These are phyloP conservation scores for Ctenoplectra terminalis DNA, from an alignment of 1,140 invertebrate species.

Conservation along the genomic window DNA sequence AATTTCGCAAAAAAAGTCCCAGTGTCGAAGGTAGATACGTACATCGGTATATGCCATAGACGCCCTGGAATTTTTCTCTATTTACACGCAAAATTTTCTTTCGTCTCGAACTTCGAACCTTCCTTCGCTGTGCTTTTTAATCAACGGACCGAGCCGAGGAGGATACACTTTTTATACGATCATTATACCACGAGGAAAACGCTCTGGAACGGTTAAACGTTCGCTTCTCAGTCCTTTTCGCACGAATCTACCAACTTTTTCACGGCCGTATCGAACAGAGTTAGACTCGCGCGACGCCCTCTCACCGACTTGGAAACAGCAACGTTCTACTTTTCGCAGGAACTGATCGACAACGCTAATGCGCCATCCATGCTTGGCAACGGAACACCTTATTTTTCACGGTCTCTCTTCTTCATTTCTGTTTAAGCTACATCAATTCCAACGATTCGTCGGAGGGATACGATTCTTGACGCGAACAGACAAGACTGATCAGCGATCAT, in stretches of 20 bases:
- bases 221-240: slow-evolving; percentile 5
- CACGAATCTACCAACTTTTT: slow-evolving; percentile 4
- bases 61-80: slow-evolving; percentile 18
- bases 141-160: slow-evolving; percentile 48
- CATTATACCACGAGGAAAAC: slow-evolving; percentile 51
- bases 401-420: slow-evolving; percentile 26
- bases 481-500: slow-evolving; percentile 13
- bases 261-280: background rate
- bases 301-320: background rate
- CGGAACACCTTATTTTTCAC: background rate
- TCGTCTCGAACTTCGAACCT: slow-evolving; percentile 45
- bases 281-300: background rate
- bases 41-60: background rate
- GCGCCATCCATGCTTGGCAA: background rate
- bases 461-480: slow-evolving; percentile 6
- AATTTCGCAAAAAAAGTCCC: background rate
- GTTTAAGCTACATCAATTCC: background rate
- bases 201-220: slow-evolving; percentile 36
- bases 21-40: background rate
- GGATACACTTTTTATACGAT: slow-evolving; percentile 73
- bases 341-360: background rate
- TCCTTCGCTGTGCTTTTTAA: slow-evolving; percentile 51
- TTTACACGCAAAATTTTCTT: slow-evolving; percentile 34
- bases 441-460: slow-evolving; percentile 8
- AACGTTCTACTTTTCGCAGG: background rate